Percentiles rank a stretch among this genome's conserved stretches.
These are phyloP conservation scores for Ornithoptera alexandrae DNA, from an alignment of 2,888 invertebrate genomes.

Conservation along the genomic window DNA sequence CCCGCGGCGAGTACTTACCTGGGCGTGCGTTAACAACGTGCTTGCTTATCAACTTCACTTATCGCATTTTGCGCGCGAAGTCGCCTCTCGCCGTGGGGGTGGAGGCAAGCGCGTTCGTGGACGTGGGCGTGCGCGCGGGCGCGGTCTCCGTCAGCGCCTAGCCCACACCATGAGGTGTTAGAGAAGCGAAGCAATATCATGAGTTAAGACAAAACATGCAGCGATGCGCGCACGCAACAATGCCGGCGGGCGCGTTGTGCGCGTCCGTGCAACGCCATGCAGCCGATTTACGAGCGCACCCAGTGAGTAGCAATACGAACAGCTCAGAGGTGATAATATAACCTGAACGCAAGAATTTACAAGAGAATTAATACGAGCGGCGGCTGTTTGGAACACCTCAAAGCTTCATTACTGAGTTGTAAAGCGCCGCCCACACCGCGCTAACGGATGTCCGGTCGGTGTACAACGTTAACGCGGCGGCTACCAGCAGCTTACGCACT, in stretches of 20 bases:
- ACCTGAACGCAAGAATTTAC: too few species aligned
- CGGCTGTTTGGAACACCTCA: too few species aligned
- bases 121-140: conserved; percentile 35
- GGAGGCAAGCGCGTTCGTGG: conserved; percentile 35
- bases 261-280: background rate
- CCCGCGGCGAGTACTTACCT: conserved; percentile 39
- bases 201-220: conserved; percentile 30
- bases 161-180: conserved; percentile 37
- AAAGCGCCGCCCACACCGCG: too few species aligned
- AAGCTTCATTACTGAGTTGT: too few species aligned
- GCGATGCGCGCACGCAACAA: background rate
- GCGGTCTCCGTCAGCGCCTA: conserved; percentile 56
- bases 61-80: conserved; percentile 66
- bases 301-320: too few species aligned
- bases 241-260: too few species aligned
- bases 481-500: too few species aligned
- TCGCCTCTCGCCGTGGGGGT: conserved; percentile 66
- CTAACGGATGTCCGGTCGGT: too few species aligned
- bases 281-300: too few species aligned
- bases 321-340: too few species aligned
- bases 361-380: too few species aligned
- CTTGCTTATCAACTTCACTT: conserved; percentile 50
- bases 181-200: conserved; percentile 43
- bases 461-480: too few species aligned
- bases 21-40: conserved; percentile 42